These are phyloP conservation scores for Drosophila conformis DNA, from an alignment of 2,888 invertebrate species.

Conservation along the genomic window DNA sequence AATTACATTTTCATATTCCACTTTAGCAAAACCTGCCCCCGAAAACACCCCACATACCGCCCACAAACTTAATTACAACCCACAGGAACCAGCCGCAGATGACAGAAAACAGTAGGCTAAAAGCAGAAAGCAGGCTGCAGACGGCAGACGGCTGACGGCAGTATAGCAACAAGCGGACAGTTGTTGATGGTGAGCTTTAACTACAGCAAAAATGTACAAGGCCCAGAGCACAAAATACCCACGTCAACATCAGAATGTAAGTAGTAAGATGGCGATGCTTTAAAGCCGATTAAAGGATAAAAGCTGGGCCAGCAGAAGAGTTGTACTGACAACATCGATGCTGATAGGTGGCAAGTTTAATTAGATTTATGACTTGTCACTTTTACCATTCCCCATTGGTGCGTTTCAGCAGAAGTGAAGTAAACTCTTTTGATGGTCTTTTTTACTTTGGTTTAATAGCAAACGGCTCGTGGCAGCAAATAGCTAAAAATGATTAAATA, in stretches of 20 bases:
- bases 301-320: neutral
- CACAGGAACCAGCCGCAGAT: constrained; percentile 46
- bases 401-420: neutral
- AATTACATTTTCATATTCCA: constrained; percentile 57
- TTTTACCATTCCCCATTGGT: neutral
- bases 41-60: constrained; percentile 1
- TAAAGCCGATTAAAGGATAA: constrained; percentile 62
- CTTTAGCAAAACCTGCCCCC: constrained; percentile 21
- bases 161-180: constrained; percentile 39
- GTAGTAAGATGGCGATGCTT: constrained; percentile 42
- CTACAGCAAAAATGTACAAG: constrained; percentile 46
- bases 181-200: constrained; percentile 51
- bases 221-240: constrained; percentile 38
- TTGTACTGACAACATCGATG: constrained; percentile 31
- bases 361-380: constrained; percentile 68
- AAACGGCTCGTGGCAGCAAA: neutral
- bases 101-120: constrained; percentile 17
- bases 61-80: constrained; percentile 68
- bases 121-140: neutral
- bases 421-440: neutral
- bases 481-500: neutral
- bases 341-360: constrained; percentile 69
- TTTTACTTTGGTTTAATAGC: neutral
- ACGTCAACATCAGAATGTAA: constrained; percentile 38
- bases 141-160: neutral